Base-by-base conservation (phyloP, 2,888 invertebrate species). In the Pristionchus japonicus region DNA sequence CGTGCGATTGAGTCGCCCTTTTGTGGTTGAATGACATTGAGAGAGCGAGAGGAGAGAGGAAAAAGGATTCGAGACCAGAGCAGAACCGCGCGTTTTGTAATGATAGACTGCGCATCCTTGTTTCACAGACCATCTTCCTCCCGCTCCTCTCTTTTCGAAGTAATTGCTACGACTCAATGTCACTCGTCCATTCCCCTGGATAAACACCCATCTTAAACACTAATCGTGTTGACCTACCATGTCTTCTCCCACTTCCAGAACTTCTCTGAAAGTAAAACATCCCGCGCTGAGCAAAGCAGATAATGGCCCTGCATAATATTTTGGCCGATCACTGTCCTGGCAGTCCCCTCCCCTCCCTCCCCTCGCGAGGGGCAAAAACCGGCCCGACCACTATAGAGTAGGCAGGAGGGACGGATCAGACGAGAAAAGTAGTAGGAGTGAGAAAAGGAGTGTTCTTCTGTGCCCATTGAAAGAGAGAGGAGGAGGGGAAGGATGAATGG, bases 381-480 rank as follows among this genome's bases (percentile, higher is more conserved):
- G 77, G 43, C 77, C 77, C 77, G n/a, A n/a, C n/a, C 47, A 77
- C 77, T 77, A 77, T 43, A 77, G 77, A 77, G 77, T 77, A 77
- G 77, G 77, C 70, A 70, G 70, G 64, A 64, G 40, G 40, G 70
- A n/a, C 43, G 77, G 77, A 77, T 77, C 77, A 77, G 43, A 77
- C 43, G 77, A 77, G 77, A 77, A 77, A 47, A 77, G 77, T 43
- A 77, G 77, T 43, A 77, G 77, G 23, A 77, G 77, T 43, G 43
- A 43, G 77, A 77, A 27, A 77, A 77, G 77, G 77, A 77, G 40
- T 77, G 77, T 77, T 77, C 43, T n/a, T 37, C 70, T 37, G n/a
- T 77, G 77, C 43, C 77, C 27, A 77, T 77, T 77, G 13, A 77
- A 77, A n/a, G n/a, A n/a, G n/a, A n/a, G n/a, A n/a, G n/a, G n/a